These are phyloP conservation scores for Sardina pilchardus DNA, from an alignment of 2,113 vertebrate genomes.

Conservation along the genomic window DNA sequence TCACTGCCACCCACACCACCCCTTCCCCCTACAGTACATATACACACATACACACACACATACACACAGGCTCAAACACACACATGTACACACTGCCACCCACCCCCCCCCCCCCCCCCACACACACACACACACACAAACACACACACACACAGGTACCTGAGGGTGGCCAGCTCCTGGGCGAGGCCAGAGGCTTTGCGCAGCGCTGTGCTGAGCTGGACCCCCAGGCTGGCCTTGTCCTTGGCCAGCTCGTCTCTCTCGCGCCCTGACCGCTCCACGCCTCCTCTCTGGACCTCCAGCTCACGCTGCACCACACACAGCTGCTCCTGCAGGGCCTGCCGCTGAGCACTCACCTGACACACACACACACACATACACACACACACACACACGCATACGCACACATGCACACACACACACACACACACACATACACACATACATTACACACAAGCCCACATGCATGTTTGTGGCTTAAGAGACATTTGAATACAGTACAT, in stretches of 20 bases:
- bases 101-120: slow-evolving; percentile 28
- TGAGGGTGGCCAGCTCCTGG: slow-evolving; percentile 73
- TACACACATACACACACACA: slow-evolving; percentile 19
- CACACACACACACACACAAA: slow-evolving; percentile 18
- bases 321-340: slow-evolving; percentile 70
- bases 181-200: slow-evolving; percentile 66
- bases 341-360: slow-evolving; percentile 63
- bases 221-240: slow-evolving; percentile 70
- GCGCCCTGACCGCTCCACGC: slow-evolving; percentile 56
- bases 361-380: slow-evolving; percentile 1
- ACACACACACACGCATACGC: not conserved
- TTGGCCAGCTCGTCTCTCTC: slow-evolving; percentile 72
- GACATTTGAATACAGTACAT: too few relatives aligned
- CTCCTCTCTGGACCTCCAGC: slow-evolving; percentile 63
- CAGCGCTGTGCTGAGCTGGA: slow-evolving; percentile 72
- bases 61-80: not conserved
- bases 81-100: slow-evolving; percentile 41
- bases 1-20: not conserved
- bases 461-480: not conserved
- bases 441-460: not conserved
- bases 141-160: slow-evolving; percentile 61
- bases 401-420: slow-evolving; percentile 20
- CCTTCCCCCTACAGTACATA: not conserved
- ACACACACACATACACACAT: slow-evolving; percentile 22
- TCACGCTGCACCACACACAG: slow-evolving; percentile 65